Base-by-base conservation (phyloP, 2,888 invertebrate genomes). In the Gibbula magus region DNA sequence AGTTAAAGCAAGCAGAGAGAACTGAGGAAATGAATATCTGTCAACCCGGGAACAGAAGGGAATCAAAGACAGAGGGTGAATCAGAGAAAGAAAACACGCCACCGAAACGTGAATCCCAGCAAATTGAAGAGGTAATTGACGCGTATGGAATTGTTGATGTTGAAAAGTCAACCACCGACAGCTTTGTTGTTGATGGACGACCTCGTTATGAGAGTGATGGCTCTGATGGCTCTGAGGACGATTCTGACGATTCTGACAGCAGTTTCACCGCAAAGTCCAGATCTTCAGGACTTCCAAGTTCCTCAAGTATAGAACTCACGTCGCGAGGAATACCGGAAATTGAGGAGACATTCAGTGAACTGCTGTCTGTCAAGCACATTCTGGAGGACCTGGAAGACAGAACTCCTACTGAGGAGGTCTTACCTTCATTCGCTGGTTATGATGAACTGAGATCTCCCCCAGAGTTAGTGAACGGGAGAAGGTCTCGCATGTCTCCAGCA, bases 331-430 rank as follows among this genome's bases (percentile, higher is more conserved):
- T 84, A 25, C 84, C 86, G 8, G 83, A 81, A 25, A 83, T 86
- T 54, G 84, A 82, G 20, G 85, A 86, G 25, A 83, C 85, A 0
- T 84, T 86, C 56, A 76, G 81, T 45, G 83, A 86, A 39, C 81
- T 84, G 2, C 79, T 78, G 77, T 80, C 82, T 4, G 83, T 86
- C 2, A 83, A 85, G 61, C 79, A 82, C 39, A 83, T 86, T 70
- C 80, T 86, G 5, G 85, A 86, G 13, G 89, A 86, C 45, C 67
- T 87, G 39, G 82, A 84, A 20, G 87, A 88, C 73, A 79, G 77
- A 35, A 86, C 85, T 2, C 86, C 88, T 1, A 85, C 86, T 5
- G 81, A 82, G 3, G 85, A 85, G 70, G 67, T 79, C 22, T 77
- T 78, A 4, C 81, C 83, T 3, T 78, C 83, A 18, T 78, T 79